phyloP scores from a whole-genome alignment of 2,797 vertebrate species.

The Numenius phaeopus region DNA sequence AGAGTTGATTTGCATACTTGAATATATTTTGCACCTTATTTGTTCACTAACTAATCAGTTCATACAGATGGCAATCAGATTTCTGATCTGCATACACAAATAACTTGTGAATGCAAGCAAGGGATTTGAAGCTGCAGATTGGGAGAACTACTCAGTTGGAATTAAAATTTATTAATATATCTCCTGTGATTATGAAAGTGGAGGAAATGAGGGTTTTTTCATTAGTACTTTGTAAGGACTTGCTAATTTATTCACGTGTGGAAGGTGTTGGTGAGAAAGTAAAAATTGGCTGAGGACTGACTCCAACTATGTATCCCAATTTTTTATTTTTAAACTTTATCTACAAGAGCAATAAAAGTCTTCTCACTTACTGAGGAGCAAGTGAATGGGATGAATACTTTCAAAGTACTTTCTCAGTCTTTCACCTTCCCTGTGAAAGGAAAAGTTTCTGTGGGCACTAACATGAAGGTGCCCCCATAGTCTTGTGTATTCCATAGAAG shows the following conservation, averaged over 20 bases:
- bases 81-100: constrained; percentile 31
- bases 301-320: not conserved
- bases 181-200: constrained; percentile 14
- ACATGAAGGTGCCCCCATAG: fast-evolving
- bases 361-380: not conserved
- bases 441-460: not conserved
- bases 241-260: not conserved
- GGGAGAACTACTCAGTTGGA: not conserved
- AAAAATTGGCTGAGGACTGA: not conserved
- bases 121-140: not conserved
- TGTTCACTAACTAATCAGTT: constrained; percentile 12
- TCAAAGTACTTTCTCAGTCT: not conserved
- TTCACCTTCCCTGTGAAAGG: not conserved
- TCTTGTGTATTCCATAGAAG: not conserved
- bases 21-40: constrained; percentile 24
- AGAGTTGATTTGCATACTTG: not conserved
- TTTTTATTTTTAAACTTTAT: not conserved
- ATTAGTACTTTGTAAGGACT: not conserved
- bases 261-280: not conserved
- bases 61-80: constrained; percentile 9
- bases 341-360: not conserved
- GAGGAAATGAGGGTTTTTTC: not conserved
- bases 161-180: not conserved
- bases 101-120: not conserved
- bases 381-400: not conserved